These are phyloP conservation scores for Micropoecilia bifurca DNA, from an alignment of 2,797 vertebrate genomes.

Conservation along the genomic window DNA sequence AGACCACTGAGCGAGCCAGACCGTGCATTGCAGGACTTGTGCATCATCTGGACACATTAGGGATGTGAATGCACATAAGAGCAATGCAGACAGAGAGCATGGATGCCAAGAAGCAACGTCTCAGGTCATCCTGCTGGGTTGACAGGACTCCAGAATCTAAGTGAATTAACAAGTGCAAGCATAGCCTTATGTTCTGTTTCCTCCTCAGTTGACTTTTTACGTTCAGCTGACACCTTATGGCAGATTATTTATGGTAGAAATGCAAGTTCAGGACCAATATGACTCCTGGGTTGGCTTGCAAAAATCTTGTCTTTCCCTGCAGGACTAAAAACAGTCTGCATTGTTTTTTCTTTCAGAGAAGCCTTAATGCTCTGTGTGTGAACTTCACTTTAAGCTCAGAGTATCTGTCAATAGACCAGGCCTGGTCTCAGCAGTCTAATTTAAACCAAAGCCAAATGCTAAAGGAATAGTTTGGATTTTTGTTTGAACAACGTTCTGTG, in stretches of 20 bases:
- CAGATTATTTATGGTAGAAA: conserved; percentile 33
- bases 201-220: conserved; percentile 33
- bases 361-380: conserved; percentile 63
- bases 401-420: conserved; percentile 41
- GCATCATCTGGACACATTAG: conserved; percentile 25
- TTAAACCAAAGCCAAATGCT: conserved; percentile 73
- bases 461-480: not conserved
- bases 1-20: conserved; percentile 59
- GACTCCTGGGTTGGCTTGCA: conserved; percentile 43
- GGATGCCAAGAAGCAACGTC: conserved; percentile 28
- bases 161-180: conserved; percentile 40
- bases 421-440: conserved; percentile 53
- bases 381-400: conserved; percentile 48
- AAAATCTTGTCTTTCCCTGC: conserved; percentile 31
- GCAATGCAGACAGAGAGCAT: conserved; percentile 21
- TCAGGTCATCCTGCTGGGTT: conserved; percentile 13
- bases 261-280: conserved; percentile 54
- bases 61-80: conserved; percentile 18
- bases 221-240: conserved; percentile 37
- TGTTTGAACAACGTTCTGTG: not conserved
- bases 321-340: conserved; percentile 40
- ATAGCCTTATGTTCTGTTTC: conserved; percentile 41
- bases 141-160: conserved; percentile 31
- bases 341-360: conserved; percentile 51
- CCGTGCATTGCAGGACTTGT: conserved; percentile 22